A percentile compares a stretch with the other conserved stretches of the same genome.
These are phyloP conservation scores for Ornithoptera alexandrae DNA, from an alignment of 2,888 invertebrate genomes.

Conservation along the genomic window DNA sequence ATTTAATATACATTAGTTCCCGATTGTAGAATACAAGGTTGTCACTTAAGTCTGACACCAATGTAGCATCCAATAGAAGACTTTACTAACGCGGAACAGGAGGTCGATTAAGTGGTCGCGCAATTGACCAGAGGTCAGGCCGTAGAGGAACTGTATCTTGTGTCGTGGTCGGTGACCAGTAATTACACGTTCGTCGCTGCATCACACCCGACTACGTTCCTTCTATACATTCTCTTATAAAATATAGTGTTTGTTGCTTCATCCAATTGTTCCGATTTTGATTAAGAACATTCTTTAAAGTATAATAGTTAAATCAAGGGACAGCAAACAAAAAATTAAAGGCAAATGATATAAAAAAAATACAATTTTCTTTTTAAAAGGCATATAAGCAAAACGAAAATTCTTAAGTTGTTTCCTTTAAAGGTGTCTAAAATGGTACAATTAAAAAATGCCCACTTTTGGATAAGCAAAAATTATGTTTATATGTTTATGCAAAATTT, in stretches of 20 bases:
- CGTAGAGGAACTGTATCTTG: constrained; percentile 12
- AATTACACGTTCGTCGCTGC: constrained; percentile 11
- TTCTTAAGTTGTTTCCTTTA: too few relatives aligned
- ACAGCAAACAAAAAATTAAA: too few relatives aligned
- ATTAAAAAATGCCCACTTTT: too few relatives aligned
- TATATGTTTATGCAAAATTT: too few relatives aligned
- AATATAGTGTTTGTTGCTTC: not conserved
- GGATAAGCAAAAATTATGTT: too few relatives aligned
- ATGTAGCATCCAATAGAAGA: constrained; percentile 1
- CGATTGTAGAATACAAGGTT: constrained; percentile 4
- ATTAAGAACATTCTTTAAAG: not conserved
- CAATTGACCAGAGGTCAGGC: constrained; percentile 23
- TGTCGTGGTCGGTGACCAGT: constrained; percentile 6
- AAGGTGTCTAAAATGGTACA: too few relatives aligned
- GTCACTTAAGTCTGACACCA: constrained; percentile 6
- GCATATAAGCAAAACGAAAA: too few relatives aligned
- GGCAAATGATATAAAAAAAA: too few relatives aligned
- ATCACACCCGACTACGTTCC: not conserved
- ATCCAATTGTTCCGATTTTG: not conserved
- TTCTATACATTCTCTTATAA: not conserved
- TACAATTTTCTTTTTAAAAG: too few relatives aligned
- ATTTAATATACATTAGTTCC: not conserved
- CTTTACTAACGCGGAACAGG: constrained; percentile 15
- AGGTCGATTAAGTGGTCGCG: constrained; percentile 18
- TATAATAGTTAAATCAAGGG: not conserved